phyloP scores from a whole-genome alignment of 2,888 invertebrate species.

The Cyaniris semiargus region DNA sequence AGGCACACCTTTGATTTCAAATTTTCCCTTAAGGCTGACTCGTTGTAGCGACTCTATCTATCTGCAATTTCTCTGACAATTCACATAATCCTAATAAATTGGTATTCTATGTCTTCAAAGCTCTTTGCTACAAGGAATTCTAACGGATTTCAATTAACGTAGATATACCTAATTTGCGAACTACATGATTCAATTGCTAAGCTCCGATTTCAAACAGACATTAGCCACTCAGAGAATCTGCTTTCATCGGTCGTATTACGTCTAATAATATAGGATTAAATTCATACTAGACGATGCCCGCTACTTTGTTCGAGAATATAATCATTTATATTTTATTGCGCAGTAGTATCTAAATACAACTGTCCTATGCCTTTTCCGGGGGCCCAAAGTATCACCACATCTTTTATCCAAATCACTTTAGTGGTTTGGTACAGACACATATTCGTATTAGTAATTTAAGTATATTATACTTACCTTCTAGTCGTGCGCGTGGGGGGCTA shows the following conservation, averaged over 20 bases:
- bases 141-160: constrained; percentile 2
- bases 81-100: background rate
- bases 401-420: too few species aligned
- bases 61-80: background rate
- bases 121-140: background rate
- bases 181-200: constrained; percentile 9
- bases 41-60: too few species aligned
- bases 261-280: constrained; percentile 2
- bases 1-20: too few species aligned
- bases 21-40: too few species aligned
- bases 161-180: constrained; percentile 2
- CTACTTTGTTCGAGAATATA: too few species aligned
- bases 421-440: too few species aligned
- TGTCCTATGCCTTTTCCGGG: too few species aligned
- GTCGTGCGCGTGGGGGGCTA: background rate
- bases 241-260: background rate
- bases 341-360: too few species aligned
- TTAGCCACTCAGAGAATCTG: constrained; percentile 15
- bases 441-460: too few species aligned
- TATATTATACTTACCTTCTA: too few species aligned
- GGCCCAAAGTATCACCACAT: too few species aligned
- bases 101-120: background rate
- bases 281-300: background rate
- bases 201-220: constrained; percentile 16
- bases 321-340: too few species aligned